phyloP scores from a whole-genome alignment of 2,888 invertebrate genomes.

The Parnassius glacialis region DNA sequence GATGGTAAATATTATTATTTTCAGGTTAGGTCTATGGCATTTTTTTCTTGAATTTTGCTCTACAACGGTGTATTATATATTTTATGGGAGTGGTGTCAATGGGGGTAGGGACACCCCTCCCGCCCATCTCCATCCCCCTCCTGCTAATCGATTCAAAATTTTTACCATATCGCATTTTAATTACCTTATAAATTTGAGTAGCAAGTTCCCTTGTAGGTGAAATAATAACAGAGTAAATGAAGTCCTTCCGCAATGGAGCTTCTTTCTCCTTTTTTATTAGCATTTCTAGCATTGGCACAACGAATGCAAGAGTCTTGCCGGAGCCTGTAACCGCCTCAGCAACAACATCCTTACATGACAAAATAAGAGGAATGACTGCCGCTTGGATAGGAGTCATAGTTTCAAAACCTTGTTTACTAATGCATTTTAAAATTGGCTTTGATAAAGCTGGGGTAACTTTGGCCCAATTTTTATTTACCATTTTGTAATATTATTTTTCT shows the following conservation, averaged over 20 bases:
- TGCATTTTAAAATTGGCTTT: conserved; percentile 70
- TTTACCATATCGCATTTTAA: too few species aligned
- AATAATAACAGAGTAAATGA: conserved; percentile 93
- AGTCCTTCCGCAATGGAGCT: conserved; percentile 84
- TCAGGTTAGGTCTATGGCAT: too few species aligned
- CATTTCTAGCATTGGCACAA: conserved; percentile 95
- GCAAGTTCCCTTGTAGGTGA: conserved; percentile 98
- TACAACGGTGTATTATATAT: too few species aligned
- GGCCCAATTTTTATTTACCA: conserved; percentile 71
- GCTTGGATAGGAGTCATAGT: conserved; percentile 86
- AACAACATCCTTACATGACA: conserved; percentile 96
- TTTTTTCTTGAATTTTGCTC: too few species aligned
- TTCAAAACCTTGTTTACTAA: conserved; percentile 75
- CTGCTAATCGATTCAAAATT: too few species aligned
- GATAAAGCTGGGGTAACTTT: conserved; percentile 70
- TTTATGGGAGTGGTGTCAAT: too few species aligned
- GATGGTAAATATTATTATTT: too few species aligned
- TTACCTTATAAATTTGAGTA: conserved; percentile 88
- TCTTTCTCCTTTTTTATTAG: conserved; percentile 83
- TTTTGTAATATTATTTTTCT: conserved; percentile 32
- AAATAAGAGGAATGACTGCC: conserved; percentile 92
- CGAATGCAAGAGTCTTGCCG: conserved; percentile 97
- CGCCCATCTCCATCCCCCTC: too few species aligned
- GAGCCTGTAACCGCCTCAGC: conserved; percentile 99
- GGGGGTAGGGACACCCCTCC: too few species aligned